These are phyloP conservation scores for Napeogenes inachia DNA, from an alignment of 2,888 invertebrate genomes.

Conservation along the genomic window DNA sequence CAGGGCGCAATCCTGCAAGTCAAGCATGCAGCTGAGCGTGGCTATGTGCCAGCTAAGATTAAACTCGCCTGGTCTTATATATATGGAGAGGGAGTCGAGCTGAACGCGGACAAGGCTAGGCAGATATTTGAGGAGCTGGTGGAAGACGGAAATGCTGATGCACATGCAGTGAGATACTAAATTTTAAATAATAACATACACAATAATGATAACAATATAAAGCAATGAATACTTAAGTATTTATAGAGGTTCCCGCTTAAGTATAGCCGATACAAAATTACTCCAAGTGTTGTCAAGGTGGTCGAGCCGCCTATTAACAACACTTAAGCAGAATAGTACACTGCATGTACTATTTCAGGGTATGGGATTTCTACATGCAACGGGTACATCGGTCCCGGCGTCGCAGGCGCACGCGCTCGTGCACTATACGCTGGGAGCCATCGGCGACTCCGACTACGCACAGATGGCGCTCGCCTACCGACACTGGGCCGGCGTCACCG, in stretches of 20 bases:
- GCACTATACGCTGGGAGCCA: slow-evolving; percentile 93
- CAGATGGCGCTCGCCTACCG: slow-evolving; percentile 99
- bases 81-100: slow-evolving; percentile 87
- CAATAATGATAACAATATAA: not conserved
- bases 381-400: slow-evolving; percentile 90
- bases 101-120: slow-evolving; percentile 86
- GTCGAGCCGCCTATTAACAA: no score
- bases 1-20: slow-evolving; percentile 86
- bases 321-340: no score
- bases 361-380: slow-evolving; percentile 90
- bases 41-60: slow-evolving; percentile 88
- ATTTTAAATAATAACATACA: slow-evolving; percentile 9
- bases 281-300: no score
- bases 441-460: slow-evolving; percentile 94
- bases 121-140: slow-evolving; percentile 86
- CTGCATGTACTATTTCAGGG: slow-evolving; percentile 71
- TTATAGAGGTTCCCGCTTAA: no score
- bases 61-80: slow-evolving; percentile 92
- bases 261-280: no score
- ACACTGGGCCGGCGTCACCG: slow-evolving; percentile 93
- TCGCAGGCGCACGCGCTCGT: slow-evolving; percentile 92
- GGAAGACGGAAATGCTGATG: slow-evolving; percentile 87
- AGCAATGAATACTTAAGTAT: no score
- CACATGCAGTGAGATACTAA: slow-evolving; percentile 85
- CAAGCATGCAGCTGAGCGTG: slow-evolving; percentile 86